Evolutionary conservation across 1,140 invertebrate species (phyloP).

Genomic region (Drosophila chauvacae): DNA sequence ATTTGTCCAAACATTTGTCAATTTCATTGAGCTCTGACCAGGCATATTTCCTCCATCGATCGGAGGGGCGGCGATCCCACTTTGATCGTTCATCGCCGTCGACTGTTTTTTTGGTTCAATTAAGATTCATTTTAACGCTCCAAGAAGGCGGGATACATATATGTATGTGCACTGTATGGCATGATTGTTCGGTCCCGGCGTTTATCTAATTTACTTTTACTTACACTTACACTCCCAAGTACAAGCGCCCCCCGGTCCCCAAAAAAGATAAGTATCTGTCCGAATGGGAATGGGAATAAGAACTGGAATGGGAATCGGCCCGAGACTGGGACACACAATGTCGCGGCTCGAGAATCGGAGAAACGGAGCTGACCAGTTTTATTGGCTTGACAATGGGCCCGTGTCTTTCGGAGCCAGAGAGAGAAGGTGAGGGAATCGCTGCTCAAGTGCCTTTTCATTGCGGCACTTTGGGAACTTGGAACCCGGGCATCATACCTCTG

Average conservation of each 20-base stretch:
- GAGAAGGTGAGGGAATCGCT: conserved; percentile 62
- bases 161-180: conserved; percentile 22
- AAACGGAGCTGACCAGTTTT: conserved; percentile 53
- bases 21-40: conserved; percentile 80
- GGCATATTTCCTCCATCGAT: conserved; percentile 63
- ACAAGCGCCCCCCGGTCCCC: conserved; percentile 57
- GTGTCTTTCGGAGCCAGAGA: conserved; percentile 24
- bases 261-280: conserved; percentile 61
- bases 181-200: conserved; percentile 72
- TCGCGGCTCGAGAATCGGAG: conserved; percentile 22
- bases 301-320: conserved; percentile 14
- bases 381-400: conserved; percentile 80
- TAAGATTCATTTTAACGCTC: conserved; percentile 78
- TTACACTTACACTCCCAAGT: conserved; percentile 63
- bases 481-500: background rate
- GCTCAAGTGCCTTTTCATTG: conserved; percentile 58
- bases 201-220: conserved; percentile 83
- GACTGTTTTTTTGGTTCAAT: conserved; percentile 60
- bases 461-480: conserved; percentile 37
- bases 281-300: conserved; percentile 26
- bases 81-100: conserved; percentile 60
- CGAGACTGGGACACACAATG: conserved; percentile 18
- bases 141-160: conserved; percentile 1
- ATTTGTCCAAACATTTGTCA: conserved; percentile 82
- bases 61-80: conserved; percentile 55